phyloP scores from a whole-genome alignment of 2,797 vertebrate species.

The Xerus rutilus region DNA sequence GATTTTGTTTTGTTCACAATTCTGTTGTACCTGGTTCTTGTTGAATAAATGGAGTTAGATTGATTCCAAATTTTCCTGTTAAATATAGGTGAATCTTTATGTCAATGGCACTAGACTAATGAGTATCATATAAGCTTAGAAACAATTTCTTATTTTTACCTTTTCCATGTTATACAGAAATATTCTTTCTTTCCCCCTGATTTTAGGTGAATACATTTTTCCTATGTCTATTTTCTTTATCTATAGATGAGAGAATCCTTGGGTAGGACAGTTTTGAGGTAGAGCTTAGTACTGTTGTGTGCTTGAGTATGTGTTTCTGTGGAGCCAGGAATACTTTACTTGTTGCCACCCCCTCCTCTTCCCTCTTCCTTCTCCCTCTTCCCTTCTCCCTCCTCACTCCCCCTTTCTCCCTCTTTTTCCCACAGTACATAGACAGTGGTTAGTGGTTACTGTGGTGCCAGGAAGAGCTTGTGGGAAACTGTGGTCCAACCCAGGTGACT shows the following conservation, averaged over 20 bases:
- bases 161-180: not conserved
- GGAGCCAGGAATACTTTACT: not conserved
- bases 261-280: not conserved
- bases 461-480: not conserved
- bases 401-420: not conserved
- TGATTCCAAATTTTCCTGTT: not conserved
- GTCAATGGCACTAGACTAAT: not conserved
- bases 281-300: not conserved
- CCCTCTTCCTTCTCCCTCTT: too few relatives aligned
- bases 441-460: not conserved
- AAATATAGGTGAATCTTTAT: conserved; percentile 7
- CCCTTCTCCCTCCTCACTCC: not conserved
- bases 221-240: not conserved
- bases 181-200: not conserved
- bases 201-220: not conserved
- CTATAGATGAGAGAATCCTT: not conserved
- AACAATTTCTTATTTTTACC: not conserved
- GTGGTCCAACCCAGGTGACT: not conserved
- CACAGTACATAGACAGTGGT: not conserved
- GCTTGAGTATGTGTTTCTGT: not conserved
- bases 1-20: not conserved
- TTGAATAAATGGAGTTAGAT: too few relatives aligned
- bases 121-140: not conserved
- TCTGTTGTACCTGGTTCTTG: not conserved
- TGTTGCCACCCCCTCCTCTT: too few relatives aligned